Conservation (phyloP, 2,888 invertebrate genomes). For the Antheraea assamensis region DNA sequence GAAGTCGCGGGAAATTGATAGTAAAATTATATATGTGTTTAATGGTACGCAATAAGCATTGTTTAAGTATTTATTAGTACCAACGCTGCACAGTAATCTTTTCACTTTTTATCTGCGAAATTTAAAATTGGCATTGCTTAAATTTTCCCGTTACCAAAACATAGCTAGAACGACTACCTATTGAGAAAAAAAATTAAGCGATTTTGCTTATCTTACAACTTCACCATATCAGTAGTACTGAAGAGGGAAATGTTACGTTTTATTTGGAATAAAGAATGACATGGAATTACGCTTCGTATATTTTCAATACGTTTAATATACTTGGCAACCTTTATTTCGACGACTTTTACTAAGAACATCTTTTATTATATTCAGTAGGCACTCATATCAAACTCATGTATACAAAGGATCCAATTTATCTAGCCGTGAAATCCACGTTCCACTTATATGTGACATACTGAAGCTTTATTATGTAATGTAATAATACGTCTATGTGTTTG, state of each 20-base stretch:
- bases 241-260: not conserved
- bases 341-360: constrained; percentile 10
- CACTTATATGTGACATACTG: not conserved
- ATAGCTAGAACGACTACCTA: too few species aligned
- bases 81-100: too few species aligned
- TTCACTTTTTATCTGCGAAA: too few species aligned
- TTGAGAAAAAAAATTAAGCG: too few species aligned
- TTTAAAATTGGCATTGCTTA: too few species aligned
- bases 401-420: constrained; percentile 16
- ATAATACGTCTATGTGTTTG: not conserved
- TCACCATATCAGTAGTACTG: too few species aligned
- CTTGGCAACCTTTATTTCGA: not conserved
- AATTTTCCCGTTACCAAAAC: too few species aligned
- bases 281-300: constrained; percentile 10
- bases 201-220: not conserved
- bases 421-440: constrained; percentile 16
- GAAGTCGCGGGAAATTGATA: too few species aligned
- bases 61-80: too few species aligned
- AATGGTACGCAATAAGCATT: too few species aligned
- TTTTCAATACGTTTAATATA: constrained; percentile 2
- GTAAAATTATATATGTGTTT: too few species aligned
- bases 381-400: constrained; percentile 7
- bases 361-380: constrained; percentile 20
- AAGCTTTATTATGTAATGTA: not conserved
- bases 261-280: not conserved